Base-by-base conservation (phyloP, 2,888 invertebrate species). In the Heteromyza rotundicornis region DNA sequence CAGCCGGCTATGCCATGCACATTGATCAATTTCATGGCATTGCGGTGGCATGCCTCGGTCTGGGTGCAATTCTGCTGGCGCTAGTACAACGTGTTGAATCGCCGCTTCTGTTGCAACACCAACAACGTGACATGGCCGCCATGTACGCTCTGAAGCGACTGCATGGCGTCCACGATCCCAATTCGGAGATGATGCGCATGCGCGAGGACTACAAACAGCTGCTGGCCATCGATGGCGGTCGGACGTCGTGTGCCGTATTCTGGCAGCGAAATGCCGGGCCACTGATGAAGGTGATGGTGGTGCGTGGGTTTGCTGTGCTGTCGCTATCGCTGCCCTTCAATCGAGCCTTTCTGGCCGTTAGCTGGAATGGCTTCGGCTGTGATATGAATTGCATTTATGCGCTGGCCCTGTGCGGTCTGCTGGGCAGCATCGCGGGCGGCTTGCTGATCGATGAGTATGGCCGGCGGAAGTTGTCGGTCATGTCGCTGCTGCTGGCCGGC, bases 21-120 rank as follows among this genome's bases (percentile, higher is more conserved):
- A 40, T 74, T n/a, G 78, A 80, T 67, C 82, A 82, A 67, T 57
- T 80, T 27, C 81, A 82, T 51, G 82, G 81, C 36, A 66, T 74
- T 3, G 51, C 70, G 16, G 54, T 79, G 55, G 74, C 73, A 16
- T 63, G 66, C 0, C 59, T 81, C 55, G 81, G 81, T 1, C 1
- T 80, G n/a, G 58, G 64, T 0, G 71, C 76, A 2, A 70, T 81
- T 16, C 44, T 75, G 2, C 58, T 72, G 56, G 72, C 77, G 2
- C 55, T 77, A 10, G 65, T 70, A 2, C 71, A 74, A 60, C 74
- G 71, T 0, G 55, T 73, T 55, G 81, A 80, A 32, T 78, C 81
- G 2, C 80, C 78, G 0, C 40, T 79, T 27, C 53, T 74, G 36
- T 64, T 81, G 57, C 32, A 76, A 47, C 69, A 70, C 2, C 78